Evolutionary conservation across 2,113 vertebrate species (phyloP), one percentile per base, ranked within the genome.

Genomic region (Sorex fumeus): DNA sequence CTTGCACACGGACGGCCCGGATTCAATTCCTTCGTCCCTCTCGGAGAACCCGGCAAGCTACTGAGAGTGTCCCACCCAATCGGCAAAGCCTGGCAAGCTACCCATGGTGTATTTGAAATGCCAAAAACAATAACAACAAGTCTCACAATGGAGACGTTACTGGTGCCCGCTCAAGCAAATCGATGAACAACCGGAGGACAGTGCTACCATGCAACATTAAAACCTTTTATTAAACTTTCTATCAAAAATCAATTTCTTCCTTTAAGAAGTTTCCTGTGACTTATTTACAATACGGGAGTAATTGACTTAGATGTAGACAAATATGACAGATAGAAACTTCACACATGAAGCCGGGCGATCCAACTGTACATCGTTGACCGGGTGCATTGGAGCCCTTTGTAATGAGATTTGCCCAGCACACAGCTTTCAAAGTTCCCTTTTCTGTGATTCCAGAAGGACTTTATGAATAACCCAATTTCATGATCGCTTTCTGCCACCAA

Each of bases 371-470:
- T 32, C 32, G 9, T 13, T 62, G 43, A 23, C 10, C 30, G 9
- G 36, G 34, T 27, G 50, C 50, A 40, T 0, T 18, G 23, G 10
- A 93, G 71, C 74, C 64, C n/a, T 93, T 71, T 89, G 47, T 45
- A 72, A 78, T 1, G 72, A 0, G 11, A 69, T 91, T 60, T 77
- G 70, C 90, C 11, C 23, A 16, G 45, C 5, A 25, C 57, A 74
- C 47, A 6, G 4, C 70, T 84, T 92, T 90, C 95, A 85, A 81
- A 95, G 88, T 81, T 13, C n/a, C 66, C 64, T 92, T 92, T 88
- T 50, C 92, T 86, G 91, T 86, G 93, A 90, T 92, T 76, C 88
- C 88, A 90, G 90, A 92, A 91, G 62, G 79, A 93, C 75, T 94
- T 69, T 0, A 82, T 57, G 34, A 87, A 85, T 82, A 93, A 87